phyloP scores from a whole-genome alignment of 2,113 vertebrate genomes.

The Mus musculus region GRCm39 chr10:58441001-58441500 shows the following conservation, averaged over 20 bases:
- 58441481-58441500: background rate
- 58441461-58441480: background rate
- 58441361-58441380: background rate
- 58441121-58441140: too few relatives aligned
- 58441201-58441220: background rate
- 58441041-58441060: background rate
- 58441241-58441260: too few relatives aligned
- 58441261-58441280: background rate
- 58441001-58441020: background rate
- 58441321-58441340: background rate
- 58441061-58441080: too few relatives aligned
- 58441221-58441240: background rate
- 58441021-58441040: background rate
- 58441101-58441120: background rate
- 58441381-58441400: fast-evolving
- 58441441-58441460: background rate
- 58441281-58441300: background rate
- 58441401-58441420: background rate
- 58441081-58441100: background rate
- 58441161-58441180: background rate
- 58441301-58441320: background rate
- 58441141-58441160: background rate
- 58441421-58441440: background rate
- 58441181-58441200: background rate
- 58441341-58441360: background rate